Conservation (phyloP, 1,140 invertebrate species). For the Lasaia peninsularis region DNA sequence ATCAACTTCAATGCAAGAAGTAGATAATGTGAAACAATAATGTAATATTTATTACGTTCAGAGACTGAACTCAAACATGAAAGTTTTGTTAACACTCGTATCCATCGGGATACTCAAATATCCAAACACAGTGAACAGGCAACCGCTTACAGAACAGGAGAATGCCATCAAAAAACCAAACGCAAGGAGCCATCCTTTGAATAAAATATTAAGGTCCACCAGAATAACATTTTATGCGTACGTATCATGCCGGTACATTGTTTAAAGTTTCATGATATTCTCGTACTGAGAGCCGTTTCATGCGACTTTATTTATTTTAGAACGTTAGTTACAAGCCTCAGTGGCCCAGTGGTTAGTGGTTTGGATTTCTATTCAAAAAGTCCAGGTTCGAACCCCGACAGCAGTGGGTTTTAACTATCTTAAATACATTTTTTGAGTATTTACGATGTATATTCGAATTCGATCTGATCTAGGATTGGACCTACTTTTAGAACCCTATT, state of each 20-base stretch:
- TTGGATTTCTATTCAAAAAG: too few relatives aligned
- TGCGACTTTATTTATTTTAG: background rate
- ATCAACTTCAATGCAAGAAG: background rate
- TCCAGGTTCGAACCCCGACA: too few relatives aligned
- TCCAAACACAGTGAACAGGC: background rate
- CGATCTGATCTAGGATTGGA: too few relatives aligned
- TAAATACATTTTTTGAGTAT: too few relatives aligned
- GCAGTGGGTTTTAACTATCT: too few relatives aligned
- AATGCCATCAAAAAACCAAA: constrained; percentile 37
- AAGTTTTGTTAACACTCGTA: background rate
- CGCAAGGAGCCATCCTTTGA: constrained; percentile 23
- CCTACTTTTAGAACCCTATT: background rate
- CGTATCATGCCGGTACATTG: constrained; percentile 9
- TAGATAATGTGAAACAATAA: background rate
- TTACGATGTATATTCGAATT: too few relatives aligned
- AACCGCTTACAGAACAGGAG: constrained; percentile 27
- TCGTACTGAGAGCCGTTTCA: background rate
- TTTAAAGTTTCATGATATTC: constrained; percentile 8
- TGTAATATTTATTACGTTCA: background rate
- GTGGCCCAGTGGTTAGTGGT: too few relatives aligned
- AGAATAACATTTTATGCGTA: constrained; percentile 12
- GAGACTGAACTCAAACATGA: background rate
- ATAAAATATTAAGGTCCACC: constrained; percentile 29
- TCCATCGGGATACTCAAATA: background rate
- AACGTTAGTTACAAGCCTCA: background rate